Evolutionary conservation across 2,888 invertebrate species (phyloP), one percentile per base, ranked within the genome.

Genomic region (Drosophila peninsularis): DNA sequence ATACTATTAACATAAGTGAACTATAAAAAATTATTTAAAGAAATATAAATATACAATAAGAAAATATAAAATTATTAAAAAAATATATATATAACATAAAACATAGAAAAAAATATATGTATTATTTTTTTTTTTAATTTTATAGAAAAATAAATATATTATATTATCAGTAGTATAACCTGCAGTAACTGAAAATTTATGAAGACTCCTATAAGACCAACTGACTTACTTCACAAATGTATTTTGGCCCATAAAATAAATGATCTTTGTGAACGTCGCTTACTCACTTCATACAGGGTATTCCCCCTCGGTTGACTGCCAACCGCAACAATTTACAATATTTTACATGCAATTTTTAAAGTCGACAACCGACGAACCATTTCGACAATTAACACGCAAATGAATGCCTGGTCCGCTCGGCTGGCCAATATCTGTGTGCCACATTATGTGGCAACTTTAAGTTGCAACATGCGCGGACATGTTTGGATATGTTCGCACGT

Each of bases 251-350:
- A 9, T 13, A 9, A 30, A 13, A 14, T 10, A 41, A 32, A 19
- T 14, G 0, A 14, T 10, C n/a, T 55, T 13, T 6, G 1, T 0
- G 11, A 52, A 27, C 0, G 24, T 5, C 10, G 5, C 6, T n/a
- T 21, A 34, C 7, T 3, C 44, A 19, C 9, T 13, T 9, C 11
- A 11, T 32, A 17, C 10, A 74, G 64, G 14, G 66, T 47, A 68
- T 63, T 60, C 7, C 3, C 3, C 5, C 14, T 42, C 11, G 42
- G 34, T 24, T 54, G 53, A 27, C 58, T 50, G 55, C 44, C 53
- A 70, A 70, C 68, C 80, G 63, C 85, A 80, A 64, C 68, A 78
- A 78, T 82, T 78, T 84, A 74, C 66, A 80, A 78, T 75, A 77
- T 79, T 80, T 84, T 80, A 68, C 82, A 73, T 69, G 53, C 61